Evolutionary conservation across 2,888 invertebrate species (phyloP).

Genomic region (Lycaena phlaeas): DNA sequence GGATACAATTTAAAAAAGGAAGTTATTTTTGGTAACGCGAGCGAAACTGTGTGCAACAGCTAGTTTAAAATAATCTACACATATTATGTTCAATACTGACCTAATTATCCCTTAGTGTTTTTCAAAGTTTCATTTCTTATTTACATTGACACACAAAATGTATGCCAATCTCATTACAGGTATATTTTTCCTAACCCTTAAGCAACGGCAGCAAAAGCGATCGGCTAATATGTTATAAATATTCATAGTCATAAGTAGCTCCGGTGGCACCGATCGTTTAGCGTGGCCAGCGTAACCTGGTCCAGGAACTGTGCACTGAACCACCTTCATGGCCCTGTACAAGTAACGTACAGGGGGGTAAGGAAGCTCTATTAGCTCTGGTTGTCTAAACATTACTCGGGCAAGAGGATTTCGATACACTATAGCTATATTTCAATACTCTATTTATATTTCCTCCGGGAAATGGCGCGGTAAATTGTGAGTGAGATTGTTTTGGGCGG

Average conservation of each 20-base stretch:
- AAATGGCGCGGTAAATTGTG: slow-evolving; percentile 33
- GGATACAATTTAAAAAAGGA: too few species aligned
- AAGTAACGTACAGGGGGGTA: slow-evolving; percentile 14
- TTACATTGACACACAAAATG: slow-evolving; percentile 1
- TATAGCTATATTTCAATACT: slow-evolving; percentile 62
- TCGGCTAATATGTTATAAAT: slow-evolving; percentile 67
- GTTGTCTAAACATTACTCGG: slow-evolving; percentile 36
- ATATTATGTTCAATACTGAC: too few species aligned
- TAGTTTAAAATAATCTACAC: background rate
- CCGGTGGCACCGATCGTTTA: slow-evolving; percentile 58
- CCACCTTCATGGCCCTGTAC: background rate
- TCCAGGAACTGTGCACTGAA: slow-evolving; percentile 9
- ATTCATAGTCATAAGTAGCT: slow-evolving; percentile 69
- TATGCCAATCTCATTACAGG: slow-evolving; percentile 8
- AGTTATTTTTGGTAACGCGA: too few species aligned
- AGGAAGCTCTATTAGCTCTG: slow-evolving; percentile 27
- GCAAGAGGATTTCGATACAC: slow-evolving; percentile 53
- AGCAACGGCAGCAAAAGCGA: slow-evolving; percentile 37
- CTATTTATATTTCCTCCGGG: slow-evolving; percentile 61
- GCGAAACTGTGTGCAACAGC: background rate
- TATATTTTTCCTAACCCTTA: slow-evolving; percentile 32
- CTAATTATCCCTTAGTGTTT: too few species aligned
- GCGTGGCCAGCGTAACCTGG: slow-evolving; percentile 26
- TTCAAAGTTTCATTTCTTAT: too few species aligned
- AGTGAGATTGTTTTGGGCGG: slow-evolving; percentile 28